Conservation (phyloP, 2,113 vertebrate genomes). For the Gallinago undulata region DNA sequence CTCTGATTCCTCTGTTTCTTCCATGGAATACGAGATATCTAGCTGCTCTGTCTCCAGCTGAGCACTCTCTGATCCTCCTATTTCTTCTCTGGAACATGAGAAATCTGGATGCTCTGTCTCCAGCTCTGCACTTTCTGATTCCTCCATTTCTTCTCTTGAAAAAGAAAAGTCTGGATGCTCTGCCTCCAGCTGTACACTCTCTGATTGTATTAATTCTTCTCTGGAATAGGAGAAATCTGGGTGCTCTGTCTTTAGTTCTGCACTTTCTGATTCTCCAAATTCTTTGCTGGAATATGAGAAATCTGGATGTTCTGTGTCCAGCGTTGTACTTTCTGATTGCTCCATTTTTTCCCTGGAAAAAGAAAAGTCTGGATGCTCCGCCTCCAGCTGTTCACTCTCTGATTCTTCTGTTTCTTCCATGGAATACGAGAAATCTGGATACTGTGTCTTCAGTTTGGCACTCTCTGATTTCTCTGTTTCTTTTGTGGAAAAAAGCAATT, state of each 20-base stretch:
- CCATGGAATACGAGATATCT: neutral
- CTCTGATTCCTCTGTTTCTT: neutral
- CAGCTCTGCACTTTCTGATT: neutral
- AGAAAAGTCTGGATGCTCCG: neutral
- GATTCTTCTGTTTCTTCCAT: neutral
- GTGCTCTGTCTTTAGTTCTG: accelerated
- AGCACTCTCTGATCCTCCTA: accelerated
- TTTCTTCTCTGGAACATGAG: neutral
- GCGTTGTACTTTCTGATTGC: neutral
- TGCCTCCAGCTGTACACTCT: accelerated
- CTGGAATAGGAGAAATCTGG: neutral
- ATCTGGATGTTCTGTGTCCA: neutral
- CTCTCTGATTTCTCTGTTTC: neutral
- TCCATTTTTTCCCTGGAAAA: neutral
- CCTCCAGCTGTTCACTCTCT: neutral
- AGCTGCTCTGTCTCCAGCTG: neutral
- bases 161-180: neutral
- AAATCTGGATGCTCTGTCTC: neutral
- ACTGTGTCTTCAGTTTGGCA: neutral
- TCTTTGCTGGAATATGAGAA: neutral
- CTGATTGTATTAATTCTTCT: accelerated
- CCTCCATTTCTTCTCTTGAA: neutral
- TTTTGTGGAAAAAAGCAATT: neutral
- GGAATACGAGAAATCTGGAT: neutral
- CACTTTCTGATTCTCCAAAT: neutral